These are phyloP conservation scores for Pseudochaenichthys georgianus DNA, from an alignment of 2,797 vertebrate genomes.

Conservation along the genomic window DNA sequence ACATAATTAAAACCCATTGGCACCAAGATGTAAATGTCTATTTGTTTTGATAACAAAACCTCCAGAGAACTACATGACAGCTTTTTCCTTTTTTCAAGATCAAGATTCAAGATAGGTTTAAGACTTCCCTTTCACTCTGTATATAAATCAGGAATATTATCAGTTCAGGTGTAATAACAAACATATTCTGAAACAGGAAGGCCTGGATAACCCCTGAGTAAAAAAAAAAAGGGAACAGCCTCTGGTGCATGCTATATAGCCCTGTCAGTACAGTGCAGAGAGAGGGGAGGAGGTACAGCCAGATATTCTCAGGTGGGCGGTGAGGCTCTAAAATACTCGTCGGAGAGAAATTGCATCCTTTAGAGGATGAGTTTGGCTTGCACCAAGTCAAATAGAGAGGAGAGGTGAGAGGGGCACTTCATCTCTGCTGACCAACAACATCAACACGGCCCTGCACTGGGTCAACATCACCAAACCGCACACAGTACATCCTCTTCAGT, in stretches of 20 bases:
- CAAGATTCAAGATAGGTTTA: background rate
- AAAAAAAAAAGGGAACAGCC: constrained; percentile 40
- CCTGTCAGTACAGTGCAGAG: constrained; percentile 18
- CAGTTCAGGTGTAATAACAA: constrained; percentile 60
- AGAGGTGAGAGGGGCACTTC: constrained; percentile 56
- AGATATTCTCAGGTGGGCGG: constrained; percentile 26
- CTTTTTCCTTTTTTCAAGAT: constrained; percentile 1
- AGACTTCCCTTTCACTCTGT: constrained; percentile 37
- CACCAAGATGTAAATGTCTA: constrained; percentile 8
- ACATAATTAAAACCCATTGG: constrained; percentile 8
- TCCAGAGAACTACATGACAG: constrained; percentile 1
- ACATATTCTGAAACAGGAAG: constrained; percentile 64
- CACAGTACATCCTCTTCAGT: constrained; percentile 17
- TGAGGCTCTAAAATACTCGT: constrained; percentile 53
- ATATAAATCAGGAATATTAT: constrained; percentile 50
- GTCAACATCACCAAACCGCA: constrained; percentile 51
- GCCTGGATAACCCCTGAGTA: constrained; percentile 46
- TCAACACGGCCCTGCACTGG: constrained; percentile 44
- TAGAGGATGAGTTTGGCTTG: constrained; percentile 46
- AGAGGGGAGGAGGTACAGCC: constrained; percentile 25
- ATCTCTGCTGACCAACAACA: constrained; percentile 51
- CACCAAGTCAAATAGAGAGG: constrained; percentile 37
- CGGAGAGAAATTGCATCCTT: constrained; percentile 48
- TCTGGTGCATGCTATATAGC: constrained; percentile 32
- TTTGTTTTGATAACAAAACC: constrained; percentile 27